phyloP scores from a whole-genome alignment of 2,113 vertebrate species.

The Ctenomys sociabilis region DNA sequence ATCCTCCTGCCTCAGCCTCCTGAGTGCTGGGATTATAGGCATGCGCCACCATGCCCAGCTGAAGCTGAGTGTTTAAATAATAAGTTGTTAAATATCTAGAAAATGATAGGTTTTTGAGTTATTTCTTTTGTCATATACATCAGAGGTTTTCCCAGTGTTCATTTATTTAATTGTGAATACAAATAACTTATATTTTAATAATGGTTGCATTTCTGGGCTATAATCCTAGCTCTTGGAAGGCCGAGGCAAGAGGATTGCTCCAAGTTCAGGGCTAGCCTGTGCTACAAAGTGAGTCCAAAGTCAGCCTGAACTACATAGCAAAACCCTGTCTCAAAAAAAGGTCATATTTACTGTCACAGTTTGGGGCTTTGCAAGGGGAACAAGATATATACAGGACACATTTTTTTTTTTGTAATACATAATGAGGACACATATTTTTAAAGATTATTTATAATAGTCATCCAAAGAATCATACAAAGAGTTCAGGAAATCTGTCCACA shows the following conservation, averaged over 20 bases:
- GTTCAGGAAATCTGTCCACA: too few species aligned
- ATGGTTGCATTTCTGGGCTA: background rate
- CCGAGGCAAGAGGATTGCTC: background rate
- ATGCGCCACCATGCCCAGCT: too few species aligned
- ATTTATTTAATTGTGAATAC: background rate
- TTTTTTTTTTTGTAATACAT: too few species aligned
- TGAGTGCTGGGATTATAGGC: too few species aligned
- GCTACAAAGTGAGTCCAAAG: background rate
- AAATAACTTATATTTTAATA: slow-evolving; percentile 9
- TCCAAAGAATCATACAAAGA: too few species aligned
- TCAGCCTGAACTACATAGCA: background rate
- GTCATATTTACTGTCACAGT: too few species aligned
- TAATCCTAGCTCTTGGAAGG: background rate
- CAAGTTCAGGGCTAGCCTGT: background rate
- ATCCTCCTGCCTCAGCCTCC: too few species aligned
- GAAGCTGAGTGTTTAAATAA: background rate
- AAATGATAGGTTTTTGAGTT: background rate
- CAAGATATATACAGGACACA: too few species aligned
- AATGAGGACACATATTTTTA: too few species aligned
- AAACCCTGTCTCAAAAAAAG: background rate
- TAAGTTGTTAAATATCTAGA: background rate
- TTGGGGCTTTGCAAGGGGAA: too few species aligned
- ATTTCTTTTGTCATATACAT: background rate
- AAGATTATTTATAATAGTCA: too few species aligned
- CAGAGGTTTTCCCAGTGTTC: too few species aligned